These are phyloP conservation scores for Tipula vernalis DNA, from an alignment of 2,888 invertebrate species.

Conservation along the genomic window DNA sequence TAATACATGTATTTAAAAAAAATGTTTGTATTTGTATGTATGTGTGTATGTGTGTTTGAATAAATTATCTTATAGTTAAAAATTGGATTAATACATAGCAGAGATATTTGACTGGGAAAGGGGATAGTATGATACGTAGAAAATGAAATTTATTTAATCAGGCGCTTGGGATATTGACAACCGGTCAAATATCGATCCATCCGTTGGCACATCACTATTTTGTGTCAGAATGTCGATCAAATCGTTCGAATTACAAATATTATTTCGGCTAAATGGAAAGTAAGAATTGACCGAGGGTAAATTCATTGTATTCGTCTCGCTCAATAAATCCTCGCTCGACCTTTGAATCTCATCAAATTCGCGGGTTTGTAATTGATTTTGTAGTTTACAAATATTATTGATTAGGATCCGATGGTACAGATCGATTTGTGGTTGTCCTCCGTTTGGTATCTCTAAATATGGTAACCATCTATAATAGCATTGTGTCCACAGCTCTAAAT, in stretches of 20 bases:
- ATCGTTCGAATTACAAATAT: conserved; percentile 27
- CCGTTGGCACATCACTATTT: conserved; percentile 30
- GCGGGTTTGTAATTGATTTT: conserved; percentile 31
- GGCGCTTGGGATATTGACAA: conserved; percentile 28
- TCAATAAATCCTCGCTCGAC: neutral
- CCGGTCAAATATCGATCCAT: conserved; percentile 33
- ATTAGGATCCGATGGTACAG: conserved; percentile 31
- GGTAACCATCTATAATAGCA: conserved; percentile 86
- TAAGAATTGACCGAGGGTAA: conserved; percentile 33
- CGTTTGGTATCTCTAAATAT: conserved; percentile 50
- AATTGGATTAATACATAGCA: neutral
- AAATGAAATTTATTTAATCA: conserved; percentile 16
- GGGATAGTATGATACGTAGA: neutral
- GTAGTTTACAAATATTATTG: conserved; percentile 32
- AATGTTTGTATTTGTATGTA: neutral
- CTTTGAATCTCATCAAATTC: conserved; percentile 29
- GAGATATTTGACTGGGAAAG: neutral
- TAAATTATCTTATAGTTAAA: neutral
- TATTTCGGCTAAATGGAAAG: conserved; percentile 33
- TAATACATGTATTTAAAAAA: neutral
- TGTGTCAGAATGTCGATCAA: conserved; percentile 31
- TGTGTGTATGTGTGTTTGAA: neutral
- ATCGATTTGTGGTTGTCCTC: conserved; percentile 34
- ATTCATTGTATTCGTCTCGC: conserved; percentile 4
- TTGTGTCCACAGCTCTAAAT: conserved; percentile 67